Base-by-base conservation (phyloP, 92 coral and sea anemone genomes). In the Hydrozoanthus gracilis region DNA sequence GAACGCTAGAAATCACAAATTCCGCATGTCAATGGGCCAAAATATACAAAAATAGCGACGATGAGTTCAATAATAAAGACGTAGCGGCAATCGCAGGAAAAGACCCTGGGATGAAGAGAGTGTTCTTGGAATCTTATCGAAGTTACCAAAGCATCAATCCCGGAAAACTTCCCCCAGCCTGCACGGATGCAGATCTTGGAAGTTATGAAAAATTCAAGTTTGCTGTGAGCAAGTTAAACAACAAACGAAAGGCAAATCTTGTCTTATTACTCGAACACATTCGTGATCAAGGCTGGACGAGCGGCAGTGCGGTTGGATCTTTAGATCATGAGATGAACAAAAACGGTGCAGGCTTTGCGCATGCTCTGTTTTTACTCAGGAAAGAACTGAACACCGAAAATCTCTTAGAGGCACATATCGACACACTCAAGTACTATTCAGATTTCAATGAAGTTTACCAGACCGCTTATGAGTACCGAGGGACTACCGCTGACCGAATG, bases 301-400 rank as follows among this genome's bases (percentile, higher is more conserved):
- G 70, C 12, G 94, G 96, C 16, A 93, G 96, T 66, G 90, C 91
- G 7, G 51, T 91, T 0, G 96, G 96, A 11, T 87, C 94, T 0
- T 45, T 88, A 35, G 80, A 82, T 51, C 94, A 93, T 70, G 93
- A 91, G 72, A 79, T 89, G 94, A 89, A 91, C 71, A 54, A 20
- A 10, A 88, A 80, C 35, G 96, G 93, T 49, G 86, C 94, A 3
- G 94, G 96, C 6, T 91, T 91, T 17, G 86, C 87, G 82, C 94
- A 93, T 51, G 68, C 94, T 44, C 72, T 91, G 27, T 93, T 93
- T 12, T 87, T 93, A 16, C 61, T 93, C 8, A 87, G 87, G 54
- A 82, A 89, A 10, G 82, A 77, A n/a, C 49, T 77, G 12, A 17
- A 77, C 4, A 20, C 47, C 5, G 51, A 27, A 8, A 68, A 68